Conservation (phyloP, 2,888 invertebrate species). For the Xestia ashworthii region DNA sequence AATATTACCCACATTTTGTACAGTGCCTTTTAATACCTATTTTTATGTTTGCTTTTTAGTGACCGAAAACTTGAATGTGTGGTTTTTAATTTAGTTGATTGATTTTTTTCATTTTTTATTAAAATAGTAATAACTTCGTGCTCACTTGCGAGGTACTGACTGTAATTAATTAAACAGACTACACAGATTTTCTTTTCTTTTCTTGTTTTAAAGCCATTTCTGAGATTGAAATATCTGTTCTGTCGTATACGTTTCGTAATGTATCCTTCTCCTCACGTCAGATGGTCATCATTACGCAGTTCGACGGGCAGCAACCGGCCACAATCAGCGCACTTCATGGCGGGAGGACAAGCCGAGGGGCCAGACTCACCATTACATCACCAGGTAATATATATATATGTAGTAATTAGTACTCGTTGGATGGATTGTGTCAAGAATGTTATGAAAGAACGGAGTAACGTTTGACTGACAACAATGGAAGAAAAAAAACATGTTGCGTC, state of each 20-base stretch:
- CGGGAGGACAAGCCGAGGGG: conserved; percentile 71
- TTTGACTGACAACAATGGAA: no score
- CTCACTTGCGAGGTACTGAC: not conserved
- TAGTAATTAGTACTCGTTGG: no score
- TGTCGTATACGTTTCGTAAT: not conserved
- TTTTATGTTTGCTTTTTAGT: not conserved
- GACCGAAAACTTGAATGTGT: not conserved
- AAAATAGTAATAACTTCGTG: no score
- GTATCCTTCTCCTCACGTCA: conserved; percentile 50
- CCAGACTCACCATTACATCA: conserved; percentile 79
- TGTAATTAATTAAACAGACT: not conserved
- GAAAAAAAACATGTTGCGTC: no score
- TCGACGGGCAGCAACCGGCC: conserved; percentile 88
- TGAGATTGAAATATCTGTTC: not conserved
- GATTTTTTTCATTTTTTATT: no score
- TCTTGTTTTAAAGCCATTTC: not conserved
- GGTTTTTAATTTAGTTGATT: not conserved
- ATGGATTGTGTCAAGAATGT: no score
- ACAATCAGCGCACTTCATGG: conserved; percentile 85
- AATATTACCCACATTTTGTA: not conserved
- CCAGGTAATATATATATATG: conserved; percentile 69
- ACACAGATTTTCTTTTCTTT: not conserved
- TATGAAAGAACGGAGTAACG: no score
- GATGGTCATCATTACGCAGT: conserved; percentile 91
- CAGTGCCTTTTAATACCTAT: not conserved